Percentiles rank a stretch among this genome's conserved stretches.
These are phyloP conservation scores for Dipus sagitta DNA, from an alignment of 2,797 vertebrate genomes.

Conservation along the genomic window DNA sequence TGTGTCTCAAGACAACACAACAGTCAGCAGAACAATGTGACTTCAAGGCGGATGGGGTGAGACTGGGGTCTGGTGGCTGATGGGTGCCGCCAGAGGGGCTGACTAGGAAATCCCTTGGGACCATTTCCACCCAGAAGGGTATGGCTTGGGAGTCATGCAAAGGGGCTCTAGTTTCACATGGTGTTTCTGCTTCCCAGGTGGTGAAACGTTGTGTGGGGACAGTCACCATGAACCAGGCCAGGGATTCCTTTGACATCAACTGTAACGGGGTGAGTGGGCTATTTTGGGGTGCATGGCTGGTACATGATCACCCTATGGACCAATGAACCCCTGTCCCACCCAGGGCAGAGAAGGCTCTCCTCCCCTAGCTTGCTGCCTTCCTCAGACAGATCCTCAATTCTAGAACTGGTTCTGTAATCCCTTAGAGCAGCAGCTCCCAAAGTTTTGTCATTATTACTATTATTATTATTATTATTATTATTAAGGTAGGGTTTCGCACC, in stretches of 20 bases:
- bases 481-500: too few relatives aligned
- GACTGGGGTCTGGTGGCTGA: background rate
- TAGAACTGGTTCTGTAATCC: too few relatives aligned
- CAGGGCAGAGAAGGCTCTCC: background rate
- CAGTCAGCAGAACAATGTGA: background rate
- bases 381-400: background rate
- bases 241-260: background rate
- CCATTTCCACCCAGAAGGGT: background rate
- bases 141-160: background rate
- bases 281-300: background rate
- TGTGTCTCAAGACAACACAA: background rate
- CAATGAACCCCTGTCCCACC: background rate
- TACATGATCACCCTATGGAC: background rate
- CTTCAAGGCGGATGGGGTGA: constrained; percentile 68
- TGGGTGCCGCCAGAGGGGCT: background rate
- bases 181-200: constrained; percentile 37
- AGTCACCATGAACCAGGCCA: background rate
- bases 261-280: constrained; percentile 66
- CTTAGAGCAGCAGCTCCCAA: background rate
- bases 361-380: too few relatives aligned
- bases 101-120: too few relatives aligned
- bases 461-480: too few relatives aligned
- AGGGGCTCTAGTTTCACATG: background rate
- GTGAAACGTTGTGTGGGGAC: constrained; percentile 54
- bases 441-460: background rate